phyloP scores from a whole-genome alignment of 2,113 vertebrate species.

The Charina bottae region DNA sequence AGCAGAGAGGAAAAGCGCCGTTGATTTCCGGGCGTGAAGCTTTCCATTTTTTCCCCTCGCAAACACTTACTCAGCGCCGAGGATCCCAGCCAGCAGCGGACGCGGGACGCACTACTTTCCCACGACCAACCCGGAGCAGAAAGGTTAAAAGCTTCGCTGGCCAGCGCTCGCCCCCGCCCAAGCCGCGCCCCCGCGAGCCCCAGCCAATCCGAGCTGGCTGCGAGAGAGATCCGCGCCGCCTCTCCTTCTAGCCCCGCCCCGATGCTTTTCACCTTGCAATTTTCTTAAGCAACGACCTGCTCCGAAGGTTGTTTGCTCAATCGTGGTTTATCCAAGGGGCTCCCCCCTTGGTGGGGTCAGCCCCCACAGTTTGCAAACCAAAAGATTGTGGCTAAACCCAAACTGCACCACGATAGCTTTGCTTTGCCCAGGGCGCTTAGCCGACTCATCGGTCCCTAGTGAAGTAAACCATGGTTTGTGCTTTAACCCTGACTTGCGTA shows the following conservation, averaged over 20 bases:
- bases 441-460: fast-evolving
- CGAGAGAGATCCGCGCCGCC: background rate
- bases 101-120: background rate
- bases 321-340: background rate
- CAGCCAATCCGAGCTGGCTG: background rate
- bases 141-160: background rate
- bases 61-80: background rate
- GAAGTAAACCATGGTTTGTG: background rate
- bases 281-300: background rate
- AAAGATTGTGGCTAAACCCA: background rate
- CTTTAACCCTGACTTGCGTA: background rate
- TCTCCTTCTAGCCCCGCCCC: background rate
- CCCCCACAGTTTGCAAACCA: background rate
- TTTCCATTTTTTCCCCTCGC: background rate
- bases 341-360: too few species aligned
- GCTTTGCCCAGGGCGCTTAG: background rate
- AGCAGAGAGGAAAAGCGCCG: background rate
- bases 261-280: background rate
- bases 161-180: background rate
- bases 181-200: background rate
- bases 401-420: background rate
- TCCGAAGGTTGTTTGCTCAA: background rate
- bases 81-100: background rate
- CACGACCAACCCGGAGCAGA: background rate
- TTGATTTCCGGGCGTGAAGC: background rate